Evolutionary conservation across 35 echinoderm and acorn worm genomes (phyloP).

Genomic region (Heliocidaris erythrogramma): DNA sequence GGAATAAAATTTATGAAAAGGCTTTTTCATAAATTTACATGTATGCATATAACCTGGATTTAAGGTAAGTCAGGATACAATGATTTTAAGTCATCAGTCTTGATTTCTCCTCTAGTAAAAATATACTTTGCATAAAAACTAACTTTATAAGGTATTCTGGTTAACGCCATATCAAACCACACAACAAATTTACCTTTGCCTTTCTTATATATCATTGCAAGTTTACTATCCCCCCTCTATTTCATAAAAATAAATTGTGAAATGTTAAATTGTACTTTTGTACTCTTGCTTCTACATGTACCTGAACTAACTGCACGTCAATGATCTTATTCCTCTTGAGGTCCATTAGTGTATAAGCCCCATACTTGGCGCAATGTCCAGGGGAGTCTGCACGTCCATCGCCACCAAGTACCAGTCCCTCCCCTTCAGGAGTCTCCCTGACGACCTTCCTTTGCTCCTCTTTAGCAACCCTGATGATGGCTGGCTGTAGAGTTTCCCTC

Average conservation of each 20-base stretch:
- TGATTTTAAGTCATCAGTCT: neutral
- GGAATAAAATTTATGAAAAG: neutral
- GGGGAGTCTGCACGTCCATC: slow-evolving; percentile 43
- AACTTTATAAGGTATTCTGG: neutral
- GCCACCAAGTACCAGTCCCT: neutral
- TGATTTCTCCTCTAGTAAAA: neutral
- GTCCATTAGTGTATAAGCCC: slow-evolving; percentile 38
- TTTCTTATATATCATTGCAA: neutral
- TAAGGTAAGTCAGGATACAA: neutral
- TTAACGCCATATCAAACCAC: neutral
- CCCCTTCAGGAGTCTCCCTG: neutral
- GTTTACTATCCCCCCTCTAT: neutral
- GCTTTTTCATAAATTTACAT: neutral
- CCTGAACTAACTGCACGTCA: slow-evolving; percentile 46
- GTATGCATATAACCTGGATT: neutral
- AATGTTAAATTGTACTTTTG: neutral
- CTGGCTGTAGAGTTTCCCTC: slow-evolving; percentile 3
- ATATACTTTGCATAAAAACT: neutral
- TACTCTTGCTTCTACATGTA: too few relatives aligned
- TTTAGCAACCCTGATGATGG: neutral
- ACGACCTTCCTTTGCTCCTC: neutral
- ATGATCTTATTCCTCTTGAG: slow-evolving; percentile 11
- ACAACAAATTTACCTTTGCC: neutral
- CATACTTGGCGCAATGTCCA: slow-evolving; percentile 49
- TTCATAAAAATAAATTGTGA: neutral